A percentile compares a stretch with the other conserved stretches of the same genome.
Evolutionary conservation across 2,113 vertebrate genomes (phyloP).

Genomic region (Halichoeres trimaculatus): DNA sequence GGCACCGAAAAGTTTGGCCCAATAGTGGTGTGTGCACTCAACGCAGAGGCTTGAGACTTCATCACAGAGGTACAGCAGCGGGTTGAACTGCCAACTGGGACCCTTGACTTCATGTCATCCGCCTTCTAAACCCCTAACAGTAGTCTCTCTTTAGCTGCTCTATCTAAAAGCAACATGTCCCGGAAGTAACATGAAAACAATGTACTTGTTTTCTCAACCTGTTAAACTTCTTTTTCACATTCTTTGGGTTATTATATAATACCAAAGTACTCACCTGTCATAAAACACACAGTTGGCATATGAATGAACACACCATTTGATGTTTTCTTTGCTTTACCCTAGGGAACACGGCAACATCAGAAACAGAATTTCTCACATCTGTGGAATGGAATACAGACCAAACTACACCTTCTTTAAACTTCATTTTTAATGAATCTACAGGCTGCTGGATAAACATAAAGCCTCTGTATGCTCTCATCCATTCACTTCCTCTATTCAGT

Average conservation of each 20-base stretch:
- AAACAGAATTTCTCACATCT: conserved; percentile 20
- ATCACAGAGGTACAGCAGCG: too few species aligned
- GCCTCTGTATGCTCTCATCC: conserved; percentile 12
- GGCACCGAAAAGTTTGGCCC: too few species aligned
- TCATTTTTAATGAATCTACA: conserved; percentile 3
- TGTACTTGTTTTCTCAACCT: too few species aligned
- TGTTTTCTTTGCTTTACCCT: not conserved
- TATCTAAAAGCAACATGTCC: too few species aligned
- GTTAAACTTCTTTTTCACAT: too few species aligned
- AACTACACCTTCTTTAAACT: not conserved
- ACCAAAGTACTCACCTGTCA: not conserved
- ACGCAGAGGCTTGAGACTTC: too few species aligned
- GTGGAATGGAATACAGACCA: not conserved
- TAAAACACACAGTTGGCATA: not conserved
- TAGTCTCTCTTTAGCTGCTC: too few species aligned
- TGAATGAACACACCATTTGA: not conserved
- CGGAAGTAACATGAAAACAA: too few species aligned
- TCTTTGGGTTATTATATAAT: not conserved
- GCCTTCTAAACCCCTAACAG: too few species aligned
- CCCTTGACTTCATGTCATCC: too few species aligned
- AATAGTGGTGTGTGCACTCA: too few species aligned
- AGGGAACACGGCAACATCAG: conserved; percentile 9
- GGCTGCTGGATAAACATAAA: conserved; percentile 3
- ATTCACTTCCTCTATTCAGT: conserved; percentile 31
- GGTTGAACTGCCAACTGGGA: too few species aligned